These are phyloP conservation scores for Vesta saturnalis DNA, from an alignment of 2,888 invertebrate species.

Conservation along the genomic window DNA sequence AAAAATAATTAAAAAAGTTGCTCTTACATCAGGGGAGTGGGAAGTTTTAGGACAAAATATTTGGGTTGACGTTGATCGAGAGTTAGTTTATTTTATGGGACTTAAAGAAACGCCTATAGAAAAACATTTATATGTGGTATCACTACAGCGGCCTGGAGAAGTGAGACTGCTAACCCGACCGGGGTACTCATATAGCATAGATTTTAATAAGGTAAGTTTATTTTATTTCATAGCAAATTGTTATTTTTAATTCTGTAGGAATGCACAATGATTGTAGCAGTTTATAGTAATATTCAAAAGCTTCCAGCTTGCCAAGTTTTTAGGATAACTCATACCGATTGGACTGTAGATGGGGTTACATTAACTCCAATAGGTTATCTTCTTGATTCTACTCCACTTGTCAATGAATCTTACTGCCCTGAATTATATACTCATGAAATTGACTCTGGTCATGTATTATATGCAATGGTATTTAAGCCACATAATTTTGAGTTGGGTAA, in stretches of 20 bases:
- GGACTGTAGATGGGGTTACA: constrained; percentile 74
- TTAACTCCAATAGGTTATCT: constrained; percentile 77
- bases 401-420: constrained; percentile 72
- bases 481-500: constrained; percentile 71
- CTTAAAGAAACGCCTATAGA: constrained; percentile 91
- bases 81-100: constrained; percentile 91
- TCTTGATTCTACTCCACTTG: constrained; percentile 67
- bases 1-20: constrained; percentile 74
- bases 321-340: constrained; percentile 73
- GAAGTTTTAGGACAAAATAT: constrained; percentile 86
- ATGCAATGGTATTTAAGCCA: constrained; percentile 92
- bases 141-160: constrained; percentile 75
- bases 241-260: constrained; percentile 64
- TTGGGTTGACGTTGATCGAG: constrained; percentile 84
- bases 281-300: constrained; percentile 84
- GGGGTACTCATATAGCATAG: constrained; percentile 86
- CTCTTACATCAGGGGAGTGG: constrained; percentile 92
- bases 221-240: neutral
- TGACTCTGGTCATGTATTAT: constrained; percentile 75
- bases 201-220: constrained; percentile 75
- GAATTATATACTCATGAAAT: constrained; percentile 78
- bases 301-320: constrained; percentile 83
- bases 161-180: constrained; percentile 81
- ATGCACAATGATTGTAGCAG: constrained; percentile 82
- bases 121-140: constrained; percentile 90